A percentile compares a stretch with the other conserved stretches of the same genome.
Evolutionary conservation across 2,888 invertebrate genomes (phyloP).

Genomic region (Smittia sp.): DNA sequence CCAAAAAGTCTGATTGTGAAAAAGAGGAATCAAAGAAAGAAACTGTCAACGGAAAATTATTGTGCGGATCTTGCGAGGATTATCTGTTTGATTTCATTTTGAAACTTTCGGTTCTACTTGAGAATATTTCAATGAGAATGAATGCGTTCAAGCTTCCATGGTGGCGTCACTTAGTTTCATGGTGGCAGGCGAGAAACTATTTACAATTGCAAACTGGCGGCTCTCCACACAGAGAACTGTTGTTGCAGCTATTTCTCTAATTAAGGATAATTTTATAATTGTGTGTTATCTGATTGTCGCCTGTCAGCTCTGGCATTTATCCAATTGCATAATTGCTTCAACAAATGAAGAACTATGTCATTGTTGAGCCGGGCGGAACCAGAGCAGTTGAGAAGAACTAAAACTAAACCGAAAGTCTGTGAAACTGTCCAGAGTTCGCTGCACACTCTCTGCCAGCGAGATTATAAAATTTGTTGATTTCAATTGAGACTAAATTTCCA

Average conservation of each 20-base stretch:
- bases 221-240: background rate
- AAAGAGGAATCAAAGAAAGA: background rate
- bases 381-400: background rate
- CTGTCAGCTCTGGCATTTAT: constrained; percentile 36
- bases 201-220: background rate
- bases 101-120: background rate
- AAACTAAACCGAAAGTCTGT: background rate
- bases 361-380: background rate
- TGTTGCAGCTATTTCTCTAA: constrained; percentile 16
- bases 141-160: background rate
- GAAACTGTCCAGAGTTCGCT: background rate
- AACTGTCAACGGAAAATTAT: constrained; percentile 23
- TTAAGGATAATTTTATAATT: constrained; percentile 40
- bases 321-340: constrained; percentile 36
- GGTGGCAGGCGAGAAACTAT: background rate
- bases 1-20: background rate
- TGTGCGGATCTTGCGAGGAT: constrained; percentile 35
- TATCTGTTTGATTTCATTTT: constrained; percentile 27
- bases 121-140: background rate
- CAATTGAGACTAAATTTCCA: background rate
- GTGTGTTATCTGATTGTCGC: constrained; percentile 40
- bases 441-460: too few species aligned
- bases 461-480: background rate
- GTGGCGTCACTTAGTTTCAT: background rate
- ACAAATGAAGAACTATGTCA: constrained; percentile 25